phyloP scores from a whole-genome alignment of 2,888 invertebrate genomes.

The Cryptus viduatorius region DNA sequence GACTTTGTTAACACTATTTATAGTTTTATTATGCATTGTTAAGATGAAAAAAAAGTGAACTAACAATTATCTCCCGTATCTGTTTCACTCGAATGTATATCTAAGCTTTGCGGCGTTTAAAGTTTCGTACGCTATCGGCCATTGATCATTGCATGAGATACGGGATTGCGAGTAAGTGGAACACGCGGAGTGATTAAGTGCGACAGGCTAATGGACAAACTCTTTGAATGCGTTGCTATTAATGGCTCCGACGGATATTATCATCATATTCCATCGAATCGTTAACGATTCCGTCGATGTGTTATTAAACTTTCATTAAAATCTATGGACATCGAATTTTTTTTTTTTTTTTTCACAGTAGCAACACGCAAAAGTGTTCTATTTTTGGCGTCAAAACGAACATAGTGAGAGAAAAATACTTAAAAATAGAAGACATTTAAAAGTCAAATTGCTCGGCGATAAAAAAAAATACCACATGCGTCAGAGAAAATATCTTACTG shows the following conservation, averaged over 20 bases:
- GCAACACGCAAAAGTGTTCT: not conserved
- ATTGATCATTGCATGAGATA: not conserved
- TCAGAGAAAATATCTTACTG: too few relatives aligned
- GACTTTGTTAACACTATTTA: not conserved
- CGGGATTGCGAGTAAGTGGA: not conserved
- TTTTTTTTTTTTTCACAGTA: not conserved
- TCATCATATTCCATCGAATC: not conserved
- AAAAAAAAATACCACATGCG: too few relatives aligned
- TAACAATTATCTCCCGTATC: not conserved
- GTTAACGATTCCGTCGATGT: not conserved
- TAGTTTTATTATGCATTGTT: not conserved
- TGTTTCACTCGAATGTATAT: not conserved
- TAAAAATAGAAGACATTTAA: too few relatives aligned
- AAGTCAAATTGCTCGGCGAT: too few relatives aligned
- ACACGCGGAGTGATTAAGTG: not conserved
- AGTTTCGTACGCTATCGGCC: not conserved
- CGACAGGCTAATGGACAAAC: slow-evolving; percentile 1
- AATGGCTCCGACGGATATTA: not conserved
- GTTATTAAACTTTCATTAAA: not conserved
- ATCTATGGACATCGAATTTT: not conserved
- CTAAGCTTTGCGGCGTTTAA: not conserved
- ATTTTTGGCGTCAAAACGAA: too few relatives aligned
- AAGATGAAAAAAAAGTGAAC: not conserved
- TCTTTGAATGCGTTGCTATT: not conserved
- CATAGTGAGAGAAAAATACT: too few relatives aligned